Evolutionary conservation across 2,113 vertebrate species (phyloP), one percentile per base, ranked within the genome.

Genomic region (Oreotragus oreotragus): DNA sequence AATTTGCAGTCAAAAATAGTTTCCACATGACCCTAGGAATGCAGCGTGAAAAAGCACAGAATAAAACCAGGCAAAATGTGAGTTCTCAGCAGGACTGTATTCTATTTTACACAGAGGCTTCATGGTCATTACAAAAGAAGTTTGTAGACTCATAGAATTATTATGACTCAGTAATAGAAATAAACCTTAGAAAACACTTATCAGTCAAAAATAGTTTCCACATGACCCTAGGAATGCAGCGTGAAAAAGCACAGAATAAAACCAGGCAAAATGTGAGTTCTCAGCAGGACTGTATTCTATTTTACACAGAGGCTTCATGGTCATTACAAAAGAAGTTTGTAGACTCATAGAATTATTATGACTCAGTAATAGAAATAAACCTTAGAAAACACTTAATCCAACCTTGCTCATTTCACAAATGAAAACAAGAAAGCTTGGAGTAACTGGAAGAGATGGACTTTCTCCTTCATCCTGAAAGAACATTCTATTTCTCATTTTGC

Each of bases 1-100:
- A 99, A 99, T 97, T 99, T 99, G 98, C 99, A 99, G 98, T 99
- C 99, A 97, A 99, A 99, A 98, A 99, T 99, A 47, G 99, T 99
- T 99, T 99, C 99, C 96, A 99, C 99, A 57, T 99, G 99, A 98
- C 99, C 99, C 99, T 99, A 98, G 87, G 98, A 97, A 53, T 19
- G 6, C 1, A 89, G 66, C 33, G 98, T 85, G 98, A 73, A 97
- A 97, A 96, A 91, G 25, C 10, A 80, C 5, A 51, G 77, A n/a
- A 51, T 28, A n/a, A 80, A 51, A 33, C 47, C 77, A 51, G 47
- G 47, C 47, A 33, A 51, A 80, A 80, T 13, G 30, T 51, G 77
- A 80, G 30, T 51, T 19, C 47, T 80, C 77, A 51, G 47, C 77
- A 51, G 77, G 30, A 47, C 0, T n/a, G 30, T 51, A 7, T 33